Evolutionary conservation across 2,888 invertebrate species (phyloP).

Genomic region (Ecliptopera silaceata): DNA sequence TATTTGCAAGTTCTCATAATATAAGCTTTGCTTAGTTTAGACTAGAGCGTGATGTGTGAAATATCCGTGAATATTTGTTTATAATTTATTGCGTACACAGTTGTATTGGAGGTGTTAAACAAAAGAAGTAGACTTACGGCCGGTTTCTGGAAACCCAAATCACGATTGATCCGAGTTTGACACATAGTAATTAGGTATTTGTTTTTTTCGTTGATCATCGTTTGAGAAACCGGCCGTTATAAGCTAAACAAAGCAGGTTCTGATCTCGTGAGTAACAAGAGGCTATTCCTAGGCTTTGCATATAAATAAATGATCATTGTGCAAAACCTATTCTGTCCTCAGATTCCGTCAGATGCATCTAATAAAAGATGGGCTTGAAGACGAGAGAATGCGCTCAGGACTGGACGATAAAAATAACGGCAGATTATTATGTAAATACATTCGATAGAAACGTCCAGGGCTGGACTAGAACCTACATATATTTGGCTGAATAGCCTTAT

Average conservation of each 20-base stretch:
- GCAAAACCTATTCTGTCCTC: constrained; percentile 20
- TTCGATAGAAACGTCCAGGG: constrained; percentile 23
- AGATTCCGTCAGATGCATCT: constrained; percentile 18
- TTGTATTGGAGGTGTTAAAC: no score
- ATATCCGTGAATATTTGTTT: no score
- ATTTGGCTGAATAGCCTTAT: background rate
- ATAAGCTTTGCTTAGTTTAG: no score
- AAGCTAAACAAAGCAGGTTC: background rate
- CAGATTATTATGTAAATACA: constrained; percentile 37
- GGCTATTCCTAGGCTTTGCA: constrained; percentile 2
- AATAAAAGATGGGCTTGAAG: constrained; percentile 33
- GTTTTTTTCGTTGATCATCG: no score
- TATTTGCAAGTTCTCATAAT: no score
- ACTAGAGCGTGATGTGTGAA: no score
- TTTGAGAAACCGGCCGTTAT: no score
- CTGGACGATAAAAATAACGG: constrained; percentile 32
- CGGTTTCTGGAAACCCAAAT: no score
- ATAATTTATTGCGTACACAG: no score
- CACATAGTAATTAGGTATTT: no score
- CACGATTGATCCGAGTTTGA: no score
- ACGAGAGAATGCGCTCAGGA: constrained; percentile 30
- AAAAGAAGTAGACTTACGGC: no score
- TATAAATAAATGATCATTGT: constrained; percentile 19
- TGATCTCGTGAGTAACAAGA: background rate
- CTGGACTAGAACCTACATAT: background rate